Evolutionary conservation across 2,797 vertebrate species (phyloP).

Genomic region (Pseudomugil gertrudae): DNA sequence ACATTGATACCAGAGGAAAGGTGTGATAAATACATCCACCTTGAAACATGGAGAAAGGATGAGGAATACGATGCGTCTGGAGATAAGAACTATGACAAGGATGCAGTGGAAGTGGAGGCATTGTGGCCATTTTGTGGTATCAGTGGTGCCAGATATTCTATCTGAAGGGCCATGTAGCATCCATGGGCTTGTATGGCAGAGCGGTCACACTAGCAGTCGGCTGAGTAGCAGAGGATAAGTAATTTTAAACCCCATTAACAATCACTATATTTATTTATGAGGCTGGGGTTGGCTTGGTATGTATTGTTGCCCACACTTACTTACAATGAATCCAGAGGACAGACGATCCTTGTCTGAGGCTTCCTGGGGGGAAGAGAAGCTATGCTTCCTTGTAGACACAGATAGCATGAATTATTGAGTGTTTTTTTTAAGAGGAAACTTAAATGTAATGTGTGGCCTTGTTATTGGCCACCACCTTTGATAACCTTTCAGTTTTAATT

Average conservation of each 20-base stretch:
- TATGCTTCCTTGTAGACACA: slow-evolving; percentile 75
- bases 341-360: slow-evolving; percentile 77
- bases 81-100: slow-evolving; percentile 63
- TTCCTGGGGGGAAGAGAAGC: slow-evolving; percentile 73
- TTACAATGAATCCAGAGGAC: slow-evolving; percentile 72
- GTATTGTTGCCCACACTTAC: slow-evolving; percentile 79
- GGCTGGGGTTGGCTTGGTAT: slow-evolving; percentile 70
- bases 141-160: slow-evolving; percentile 78
- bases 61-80: slow-evolving; percentile 53
- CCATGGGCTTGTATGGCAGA: slow-evolving; percentile 71
- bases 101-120: slow-evolving; percentile 61
- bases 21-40: slow-evolving; percentile 49
- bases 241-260: slow-evolving; percentile 88
- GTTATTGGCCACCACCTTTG: slow-evolving; percentile 85
- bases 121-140: slow-evolving; percentile 70
- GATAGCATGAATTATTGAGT: slow-evolving; percentile 84
- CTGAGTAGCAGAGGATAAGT: slow-evolving; percentile 77
- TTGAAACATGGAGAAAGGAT: slow-evolving; percentile 56
- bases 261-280: slow-evolving; percentile 87
- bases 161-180: slow-evolving; percentile 71
- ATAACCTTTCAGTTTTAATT: slow-evolving; percentile 86
- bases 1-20: slow-evolving; percentile 46
- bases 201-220: slow-evolving; percentile 76
- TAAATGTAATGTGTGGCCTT: slow-evolving; percentile 82
- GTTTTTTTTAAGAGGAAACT: slow-evolving; percentile 63